A percentile compares a stretch with the other conserved stretches of the same genome.
Evolutionary conservation across 2,888 invertebrate species (phyloP).

Genomic region (Ornithoptera alexandrae): DNA sequence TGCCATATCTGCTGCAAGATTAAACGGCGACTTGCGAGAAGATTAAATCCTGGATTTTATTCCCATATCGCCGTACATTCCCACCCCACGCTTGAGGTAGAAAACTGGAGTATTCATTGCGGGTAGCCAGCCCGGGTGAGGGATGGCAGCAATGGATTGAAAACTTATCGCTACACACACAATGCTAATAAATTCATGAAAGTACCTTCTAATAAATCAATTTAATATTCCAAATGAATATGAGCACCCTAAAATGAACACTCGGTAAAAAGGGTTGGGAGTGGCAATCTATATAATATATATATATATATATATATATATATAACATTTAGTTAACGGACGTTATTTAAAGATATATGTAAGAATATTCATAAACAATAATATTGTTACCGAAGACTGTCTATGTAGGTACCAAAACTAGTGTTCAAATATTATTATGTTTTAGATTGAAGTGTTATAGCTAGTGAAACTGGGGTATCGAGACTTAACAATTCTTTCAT

Average conservation of each 20-base stretch:
- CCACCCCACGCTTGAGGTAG: slow-evolving; percentile 67
- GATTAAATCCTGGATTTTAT: slow-evolving; percentile 78
- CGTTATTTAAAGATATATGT: too few relatives aligned
- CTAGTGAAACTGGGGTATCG: too few relatives aligned
- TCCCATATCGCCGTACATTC: slow-evolving; percentile 72
- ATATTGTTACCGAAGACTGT: too few relatives aligned
- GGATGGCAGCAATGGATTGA: slow-evolving; percentile 45
- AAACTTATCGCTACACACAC: neutral
- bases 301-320: too few relatives aligned
- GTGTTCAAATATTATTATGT: too few relatives aligned
- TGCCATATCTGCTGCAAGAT: slow-evolving; percentile 74
- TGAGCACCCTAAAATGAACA: neutral
- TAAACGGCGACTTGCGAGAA: slow-evolving; percentile 73
- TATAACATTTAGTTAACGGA: too few relatives aligned
- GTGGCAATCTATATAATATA: too few relatives aligned
- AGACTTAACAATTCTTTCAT: too few relatives aligned
- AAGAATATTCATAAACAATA: too few relatives aligned
- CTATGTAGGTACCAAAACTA: too few relatives aligned
- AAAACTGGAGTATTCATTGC: slow-evolving; percentile 76
- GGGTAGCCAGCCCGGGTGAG: slow-evolving; percentile 62
- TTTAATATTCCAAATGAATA: neutral
- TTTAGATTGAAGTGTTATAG: too few relatives aligned
- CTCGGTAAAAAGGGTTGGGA: too few relatives aligned
- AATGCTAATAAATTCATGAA: neutral
- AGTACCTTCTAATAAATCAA: neutral